Conservation (phyloP, 2,888 invertebrate species). For the Teleiodes luculella region DNA sequence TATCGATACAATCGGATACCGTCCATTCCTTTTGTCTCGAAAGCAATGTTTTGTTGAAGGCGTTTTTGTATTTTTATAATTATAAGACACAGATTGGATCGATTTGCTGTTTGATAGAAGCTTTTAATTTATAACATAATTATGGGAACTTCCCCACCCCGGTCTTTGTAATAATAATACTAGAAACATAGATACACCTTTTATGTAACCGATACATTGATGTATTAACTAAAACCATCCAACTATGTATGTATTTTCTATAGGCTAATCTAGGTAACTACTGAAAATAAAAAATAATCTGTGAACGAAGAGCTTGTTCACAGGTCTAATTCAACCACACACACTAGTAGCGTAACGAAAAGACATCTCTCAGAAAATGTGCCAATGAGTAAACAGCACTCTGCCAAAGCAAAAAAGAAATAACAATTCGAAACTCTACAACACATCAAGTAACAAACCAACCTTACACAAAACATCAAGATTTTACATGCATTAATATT, state of each 20-base stretch:
- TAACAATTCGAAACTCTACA: neutral
- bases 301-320: no score
- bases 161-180: no score
- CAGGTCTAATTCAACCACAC: no score
- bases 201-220: neutral
- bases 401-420: no score
- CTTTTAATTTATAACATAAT: conserved; percentile 19
- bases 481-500: neutral
- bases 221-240: no score
- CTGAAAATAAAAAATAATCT: no score
- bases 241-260: no score
- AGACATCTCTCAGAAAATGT: no score
- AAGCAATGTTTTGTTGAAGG: conserved; percentile 27
- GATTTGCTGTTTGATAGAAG: conserved; percentile 20
- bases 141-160: neutral
- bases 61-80: conserved; percentile 28
- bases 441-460: neutral
- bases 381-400: no score
- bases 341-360: no score
- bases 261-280: no score
- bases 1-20: conserved; percentile 25
- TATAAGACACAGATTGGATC: conserved; percentile 22
- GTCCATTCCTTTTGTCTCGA: conserved; percentile 29
- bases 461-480: neutral
- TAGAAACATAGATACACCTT: no score